Evolutionary conservation across 1,140 invertebrate species (phyloP).

Genomic region (Hycleus phaleratus): DNA sequence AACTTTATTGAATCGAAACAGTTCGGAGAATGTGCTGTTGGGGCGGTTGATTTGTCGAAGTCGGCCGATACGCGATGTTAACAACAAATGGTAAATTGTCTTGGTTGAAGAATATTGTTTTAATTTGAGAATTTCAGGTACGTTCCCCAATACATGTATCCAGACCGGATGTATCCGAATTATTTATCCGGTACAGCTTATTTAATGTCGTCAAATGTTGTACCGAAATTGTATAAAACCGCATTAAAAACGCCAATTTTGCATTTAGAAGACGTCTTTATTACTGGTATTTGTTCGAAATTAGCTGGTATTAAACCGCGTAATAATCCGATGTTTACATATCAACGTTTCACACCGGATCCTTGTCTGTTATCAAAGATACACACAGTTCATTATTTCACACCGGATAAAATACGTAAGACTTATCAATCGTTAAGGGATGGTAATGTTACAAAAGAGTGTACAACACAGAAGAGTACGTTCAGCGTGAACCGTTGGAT

Average conservation of each 20-base stretch:
- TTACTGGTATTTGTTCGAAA: conserved; percentile 56
- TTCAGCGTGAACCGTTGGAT: conserved; percentile 21
- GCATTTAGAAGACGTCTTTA: conserved; percentile 79
- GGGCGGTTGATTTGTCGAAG: conserved; percentile 70
- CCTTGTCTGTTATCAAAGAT: conserved; percentile 18
- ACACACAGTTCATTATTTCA: conserved; percentile 20
- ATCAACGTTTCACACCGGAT: conserved; percentile 8
- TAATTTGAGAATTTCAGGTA: conserved; percentile 46
- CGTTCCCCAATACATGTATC: conserved; percentile 72
- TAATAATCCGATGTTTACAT: conserved; percentile 20
- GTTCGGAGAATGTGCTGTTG: conserved; percentile 48
- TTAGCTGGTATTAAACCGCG: conserved; percentile 15
- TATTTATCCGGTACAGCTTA: conserved; percentile 83
- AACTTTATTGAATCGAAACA: conserved; percentile 37
- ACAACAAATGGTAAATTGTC: conserved; percentile 64
- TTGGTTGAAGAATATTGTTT: neutral
- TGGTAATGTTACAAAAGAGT: conserved; percentile 12
- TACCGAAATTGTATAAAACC: conserved; percentile 56
- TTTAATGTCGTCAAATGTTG: conserved; percentile 65
- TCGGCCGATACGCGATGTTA: conserved; percentile 58
- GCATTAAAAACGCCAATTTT: conserved; percentile 62
- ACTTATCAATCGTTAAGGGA: conserved; percentile 7
- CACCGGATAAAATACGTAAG: conserved; percentile 13
- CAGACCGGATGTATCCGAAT: conserved; percentile 63
- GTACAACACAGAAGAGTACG: conserved; percentile 7